Evolutionary conservation across 2,888 invertebrate species (phyloP).

Genomic region (Epinotia ramella): DNA sequence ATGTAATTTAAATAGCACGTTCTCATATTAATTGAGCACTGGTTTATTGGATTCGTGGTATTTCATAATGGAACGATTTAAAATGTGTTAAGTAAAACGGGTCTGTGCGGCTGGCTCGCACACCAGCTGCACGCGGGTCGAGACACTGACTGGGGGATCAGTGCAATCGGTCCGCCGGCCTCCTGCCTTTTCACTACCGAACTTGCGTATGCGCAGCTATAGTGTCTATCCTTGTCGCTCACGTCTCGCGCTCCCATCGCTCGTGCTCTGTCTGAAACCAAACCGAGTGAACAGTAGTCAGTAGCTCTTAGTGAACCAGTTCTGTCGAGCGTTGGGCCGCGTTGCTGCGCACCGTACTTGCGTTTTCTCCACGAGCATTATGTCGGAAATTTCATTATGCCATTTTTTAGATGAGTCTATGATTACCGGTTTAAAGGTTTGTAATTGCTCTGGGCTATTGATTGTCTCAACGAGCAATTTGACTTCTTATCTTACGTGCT

Average conservation of each 20-base stretch:
- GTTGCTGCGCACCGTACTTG: conserved; percentile 61
- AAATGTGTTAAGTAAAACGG: conserved; percentile 72
- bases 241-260: conserved; percentile 35
- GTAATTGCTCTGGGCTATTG: conserved; percentile 70
- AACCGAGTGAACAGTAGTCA: conserved; percentile 79
- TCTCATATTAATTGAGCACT: conserved; percentile 69
- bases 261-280: conserved; percentile 55
- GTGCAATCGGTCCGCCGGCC: conserved; percentile 71
- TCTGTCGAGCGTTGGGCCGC: conserved; percentile 72
- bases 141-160: conserved; percentile 76
- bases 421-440: conserved; percentile 72
- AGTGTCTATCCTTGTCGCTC: conserved; percentile 59
- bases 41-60: conserved; percentile 68
- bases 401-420: conserved; percentile 73
- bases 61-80: conserved; percentile 59
- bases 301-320: conserved; percentile 77
- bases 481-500: conserved; percentile 37
- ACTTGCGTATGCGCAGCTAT: conserved; percentile 72
- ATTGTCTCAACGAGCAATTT: conserved; percentile 53
- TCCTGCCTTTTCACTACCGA: conserved; percentile 74
- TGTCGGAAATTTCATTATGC: conserved; percentile 69
- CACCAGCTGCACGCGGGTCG: conserved; percentile 78
- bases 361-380: conserved; percentile 74
- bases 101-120: conserved; percentile 68
- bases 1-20: conserved; percentile 58